phyloP scores from a whole-genome alignment of 2,113 vertebrate species.

The Cygnus buccinator region DNA sequence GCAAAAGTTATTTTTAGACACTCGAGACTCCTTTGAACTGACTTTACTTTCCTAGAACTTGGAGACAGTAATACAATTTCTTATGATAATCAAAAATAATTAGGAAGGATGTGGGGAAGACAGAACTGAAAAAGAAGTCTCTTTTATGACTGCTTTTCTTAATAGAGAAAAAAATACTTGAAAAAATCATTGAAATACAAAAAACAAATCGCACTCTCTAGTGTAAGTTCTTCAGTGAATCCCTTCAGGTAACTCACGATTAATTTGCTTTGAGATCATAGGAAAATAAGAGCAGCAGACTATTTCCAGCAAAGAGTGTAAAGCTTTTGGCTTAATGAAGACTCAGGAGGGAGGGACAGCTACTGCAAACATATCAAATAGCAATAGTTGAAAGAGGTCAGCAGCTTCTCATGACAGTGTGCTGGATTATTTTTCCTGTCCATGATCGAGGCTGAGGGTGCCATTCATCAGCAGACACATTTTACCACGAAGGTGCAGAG shows the following conservation, averaged over 20 bases:
- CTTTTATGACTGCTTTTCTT: not conserved
- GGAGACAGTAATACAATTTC: not conserved
- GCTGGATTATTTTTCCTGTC: not conserved
- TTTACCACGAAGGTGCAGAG: not conserved
- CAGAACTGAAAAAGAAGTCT: not conserved
- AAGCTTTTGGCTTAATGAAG: not conserved
- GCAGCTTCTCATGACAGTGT: no score
- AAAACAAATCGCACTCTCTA: not conserved
- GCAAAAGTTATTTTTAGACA: not conserved
- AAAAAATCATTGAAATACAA: not conserved
- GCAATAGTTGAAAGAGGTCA: not conserved
- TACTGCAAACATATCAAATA: not conserved
- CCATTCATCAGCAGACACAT: not conserved
- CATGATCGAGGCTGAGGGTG: not conserved
- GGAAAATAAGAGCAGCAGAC: not conserved
- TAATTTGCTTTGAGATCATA: not conserved
- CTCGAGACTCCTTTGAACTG: not conserved
- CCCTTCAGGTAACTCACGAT: not conserved
- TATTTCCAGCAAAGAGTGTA: not conserved
- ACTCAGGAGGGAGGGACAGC: not conserved
- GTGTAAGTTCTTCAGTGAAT: not conserved
- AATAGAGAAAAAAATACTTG: not conserved
- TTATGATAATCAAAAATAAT: not conserved
- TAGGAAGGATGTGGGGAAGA: not conserved
- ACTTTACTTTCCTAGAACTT: not conserved